phyloP scores from a whole-genome alignment of 2,888 invertebrate species.

The Lampropteryx suffumata region DNA sequence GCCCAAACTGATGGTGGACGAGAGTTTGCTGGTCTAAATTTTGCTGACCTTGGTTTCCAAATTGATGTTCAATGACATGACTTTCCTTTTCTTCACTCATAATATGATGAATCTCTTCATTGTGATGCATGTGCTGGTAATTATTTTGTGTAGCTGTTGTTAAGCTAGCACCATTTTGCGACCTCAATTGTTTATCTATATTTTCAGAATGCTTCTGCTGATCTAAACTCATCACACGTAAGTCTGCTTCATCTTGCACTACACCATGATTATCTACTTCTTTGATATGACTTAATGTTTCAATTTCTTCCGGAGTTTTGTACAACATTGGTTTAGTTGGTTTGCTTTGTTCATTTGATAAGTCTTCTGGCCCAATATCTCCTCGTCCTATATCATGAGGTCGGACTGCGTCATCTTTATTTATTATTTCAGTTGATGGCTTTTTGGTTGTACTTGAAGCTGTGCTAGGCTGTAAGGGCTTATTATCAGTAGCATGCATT shows the following conservation, averaged over 20 bases:
- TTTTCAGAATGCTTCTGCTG: slow-evolving; percentile 22
- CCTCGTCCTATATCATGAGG: slow-evolving; percentile 43
- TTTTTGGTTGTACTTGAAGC: slow-evolving; percentile 8
- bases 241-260: slow-evolving; percentile 1
- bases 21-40: slow-evolving; percentile 23
- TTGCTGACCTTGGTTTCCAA: slow-evolving; percentile 12
- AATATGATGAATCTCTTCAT: slow-evolving; percentile 1
- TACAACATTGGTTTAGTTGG: slow-evolving; percentile 13
- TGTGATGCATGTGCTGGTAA: slow-evolving; percentile 9
- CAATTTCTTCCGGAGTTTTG: slow-evolving; percentile 29
- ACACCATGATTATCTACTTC: slow-evolving; percentile 15
- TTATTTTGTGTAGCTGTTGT: slow-evolving; percentile 14
- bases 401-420: slow-evolving; percentile 20
- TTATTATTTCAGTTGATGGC: slow-evolving; percentile 6
- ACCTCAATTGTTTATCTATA: slow-evolving; percentile 3
- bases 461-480: not conserved
- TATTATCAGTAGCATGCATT: slow-evolving; percentile 1
- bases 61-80: slow-evolving; percentile 1
- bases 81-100: slow-evolving; percentile 10
- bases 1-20: slow-evolving; percentile 23
- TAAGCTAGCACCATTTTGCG: slow-evolving; percentile 1
- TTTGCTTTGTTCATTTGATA: slow-evolving; percentile 16
- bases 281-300: slow-evolving; percentile 26
- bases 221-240: slow-evolving; percentile 27
- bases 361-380: slow-evolving; percentile 45